A percentile compares a stretch with the other conserved stretches of the same genome.
These are phyloP conservation scores for Drosophila tanythrix DNA, from an alignment of 2,888 invertebrate genomes.

Conservation along the genomic window DNA sequence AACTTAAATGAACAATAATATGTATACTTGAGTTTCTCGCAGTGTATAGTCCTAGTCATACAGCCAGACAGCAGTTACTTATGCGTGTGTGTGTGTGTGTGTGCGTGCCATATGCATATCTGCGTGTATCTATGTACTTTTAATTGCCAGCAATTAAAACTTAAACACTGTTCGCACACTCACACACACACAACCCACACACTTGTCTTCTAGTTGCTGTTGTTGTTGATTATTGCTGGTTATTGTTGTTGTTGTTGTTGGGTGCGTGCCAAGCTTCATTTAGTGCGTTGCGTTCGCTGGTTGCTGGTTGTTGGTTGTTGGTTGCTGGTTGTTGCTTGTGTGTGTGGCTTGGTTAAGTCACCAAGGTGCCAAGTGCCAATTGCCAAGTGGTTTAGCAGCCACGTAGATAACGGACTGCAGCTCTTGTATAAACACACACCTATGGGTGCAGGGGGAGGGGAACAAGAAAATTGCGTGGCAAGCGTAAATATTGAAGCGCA, in stretches of 20 bases:
- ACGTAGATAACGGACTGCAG: constrained; percentile 22
- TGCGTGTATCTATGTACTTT: constrained; percentile 76
- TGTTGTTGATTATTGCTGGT: background rate
- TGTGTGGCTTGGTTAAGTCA: constrained; percentile 53
- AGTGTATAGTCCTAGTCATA: background rate
- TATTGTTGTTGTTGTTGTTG: constrained; percentile 26
- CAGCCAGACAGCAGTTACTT: constrained; percentile 16
- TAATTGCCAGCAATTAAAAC: constrained; percentile 84
- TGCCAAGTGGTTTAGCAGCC: constrained; percentile 27
- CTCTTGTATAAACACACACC: background rate
- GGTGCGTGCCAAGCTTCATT: constrained; percentile 75
- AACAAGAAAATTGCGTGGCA: constrained; percentile 78
- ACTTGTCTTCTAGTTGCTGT: constrained; percentile 14
- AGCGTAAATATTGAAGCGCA: constrained; percentile 53
- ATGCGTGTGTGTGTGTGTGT: background rate
- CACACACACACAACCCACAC: constrained; percentile 28
- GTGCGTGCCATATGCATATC: constrained; percentile 61
- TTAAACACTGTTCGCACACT: constrained; percentile 67
- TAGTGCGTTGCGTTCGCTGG: constrained; percentile 63
- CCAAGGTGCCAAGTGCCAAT: constrained; percentile 63
- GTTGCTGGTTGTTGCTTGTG: too few relatives aligned
- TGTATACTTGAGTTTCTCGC: background rate
- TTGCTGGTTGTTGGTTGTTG: background rate
- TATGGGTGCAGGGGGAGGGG: background rate
- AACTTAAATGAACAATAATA: background rate